These are phyloP conservation scores for Pluvianellus socialis DNA, from an alignment of 2,113 vertebrate species.

Conservation along the genomic window DNA sequence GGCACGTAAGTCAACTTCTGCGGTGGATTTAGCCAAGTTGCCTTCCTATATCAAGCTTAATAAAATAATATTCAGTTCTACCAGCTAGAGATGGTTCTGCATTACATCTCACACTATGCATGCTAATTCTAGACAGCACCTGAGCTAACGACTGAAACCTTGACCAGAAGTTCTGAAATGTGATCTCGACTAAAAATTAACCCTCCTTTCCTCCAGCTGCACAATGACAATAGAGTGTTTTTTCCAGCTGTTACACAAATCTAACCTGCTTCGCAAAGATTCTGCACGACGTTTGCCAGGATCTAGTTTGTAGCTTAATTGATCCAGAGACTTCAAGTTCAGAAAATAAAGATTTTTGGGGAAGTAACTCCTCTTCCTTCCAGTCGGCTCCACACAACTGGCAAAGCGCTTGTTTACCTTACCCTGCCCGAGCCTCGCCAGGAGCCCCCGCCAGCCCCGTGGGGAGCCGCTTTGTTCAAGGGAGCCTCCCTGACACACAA, in stretches of 20 bases:
- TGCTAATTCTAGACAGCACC: neutral
- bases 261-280: neutral
- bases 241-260: neutral
- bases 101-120: neutral
- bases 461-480: neutral
- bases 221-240: fast-evolving
- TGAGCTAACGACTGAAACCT: neutral
- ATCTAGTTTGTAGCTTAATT: neutral
- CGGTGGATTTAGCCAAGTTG: neutral
- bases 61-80: neutral
- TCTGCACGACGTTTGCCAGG: neutral
- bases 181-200: neutral
- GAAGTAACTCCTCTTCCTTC: neutral
- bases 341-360: neutral
- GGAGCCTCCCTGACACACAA: neutral
- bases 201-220: neutral
- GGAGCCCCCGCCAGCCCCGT: neutral
- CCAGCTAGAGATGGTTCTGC: neutral
- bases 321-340: neutral
- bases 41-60: conserved; percentile 7
- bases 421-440: neutral
- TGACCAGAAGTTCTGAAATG: neutral
- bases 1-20: conserved; percentile 27
- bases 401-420: neutral
- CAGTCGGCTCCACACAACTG: fast-evolving